Base-by-base conservation (phyloP, 1,140 invertebrate genomes). In the Globodera ellingtonae region DNA sequence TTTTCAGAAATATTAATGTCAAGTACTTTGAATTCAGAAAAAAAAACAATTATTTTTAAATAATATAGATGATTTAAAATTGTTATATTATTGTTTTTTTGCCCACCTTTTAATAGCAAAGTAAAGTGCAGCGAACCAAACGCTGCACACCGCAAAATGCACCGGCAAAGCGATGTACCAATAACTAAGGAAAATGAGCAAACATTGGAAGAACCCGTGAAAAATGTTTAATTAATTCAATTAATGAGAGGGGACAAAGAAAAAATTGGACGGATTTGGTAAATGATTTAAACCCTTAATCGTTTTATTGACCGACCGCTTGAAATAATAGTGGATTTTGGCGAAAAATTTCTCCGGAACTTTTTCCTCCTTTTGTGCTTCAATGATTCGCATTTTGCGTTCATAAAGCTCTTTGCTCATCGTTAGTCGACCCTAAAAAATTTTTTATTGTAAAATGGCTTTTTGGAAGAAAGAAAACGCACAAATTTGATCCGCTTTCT, bases 121-220 rank as follows among this genome's bases (percentile, higher is more conserved):
- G 69, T 86, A 87, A 44, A 87, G 74, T 2, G 52, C 75, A 6
- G 62, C 80, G 71, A 86, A 88, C 87, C 84, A 87, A 24, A 77
- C 48, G 7, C 71, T 78, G 77, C 87, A 87, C 15, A 48, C 69
- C n/a, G 75, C 79, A 0, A 69, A 56, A 77, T 88, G 84, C 15
- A 86, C 86, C 6, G 85, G 84, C 10, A 87, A 74, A 59, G 86
- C 86, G 15, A 88, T 87, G 69, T 86, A 88, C 87, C 87, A 88
- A 74, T 87, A 85, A 52, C 78, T 79, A 8, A 21, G 4, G 7
- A 76, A 3, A 5, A 76, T 10, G 24, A 76, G 21, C 24, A 48
- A 35, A 66, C 4, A 9, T 50, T 50, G 10, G 48, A 10, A 6
- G 48, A 50, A 50, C 48, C 6, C 10, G 48, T 52, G 10, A 52